Evolutionary conservation across 2,797 vertebrate genomes (phyloP), one percentile per base, ranked within the genome.

Genomic region (Tapirus indicus): DNA sequence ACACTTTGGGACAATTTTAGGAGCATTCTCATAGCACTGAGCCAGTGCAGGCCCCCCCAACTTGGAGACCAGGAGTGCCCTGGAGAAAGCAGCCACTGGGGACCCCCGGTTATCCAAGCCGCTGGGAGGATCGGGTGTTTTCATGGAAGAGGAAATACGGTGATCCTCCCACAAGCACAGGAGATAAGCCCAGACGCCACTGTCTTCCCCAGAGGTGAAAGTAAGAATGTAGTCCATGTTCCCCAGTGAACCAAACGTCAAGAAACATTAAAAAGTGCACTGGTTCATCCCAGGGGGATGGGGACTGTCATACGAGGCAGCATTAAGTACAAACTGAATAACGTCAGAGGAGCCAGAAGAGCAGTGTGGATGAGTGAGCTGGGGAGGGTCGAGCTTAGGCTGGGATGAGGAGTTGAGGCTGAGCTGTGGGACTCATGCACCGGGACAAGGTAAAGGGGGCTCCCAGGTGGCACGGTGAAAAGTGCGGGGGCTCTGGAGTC

Each of bases 401-500:
- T 69, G 52, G 2, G 23, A 29, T 23, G 7, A 23, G 41, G 7
- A 56, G 17, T 3, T 7, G 32, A 75, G 54, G 5, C 79, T 11
- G 14, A 35, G 25, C 14, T 9, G 14, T 23, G 32, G n/a, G n/a
- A 35, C 29, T 18, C 10, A 0, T 12, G 49, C n/a, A 9, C 4
- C 0, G 1, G 35, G 49, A 23, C 27, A 18, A 75, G 32, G 58
- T 12, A 85, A 41, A 58, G 2, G 35, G 47, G 68, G 38, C 16
- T 12, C 14, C 41, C 21, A 2, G 1, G 56, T 13, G n/a, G 35
- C 16, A 1, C 0, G 1, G 41, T 0, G 12, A 29, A n/a, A 29
- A 27, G 17, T 12, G 12, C 47, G 12, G 38, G 44, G 20, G 20
- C 20, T 27, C 41, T 27, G 72, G 79, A 23, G 1, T 32, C 12